Percentiles rank a stretch among this genome's conserved stretches.
These are phyloP conservation scores for Gastrophysa polygoni DNA, from an alignment of 2,888 invertebrate genomes.

Conservation along the genomic window DNA sequence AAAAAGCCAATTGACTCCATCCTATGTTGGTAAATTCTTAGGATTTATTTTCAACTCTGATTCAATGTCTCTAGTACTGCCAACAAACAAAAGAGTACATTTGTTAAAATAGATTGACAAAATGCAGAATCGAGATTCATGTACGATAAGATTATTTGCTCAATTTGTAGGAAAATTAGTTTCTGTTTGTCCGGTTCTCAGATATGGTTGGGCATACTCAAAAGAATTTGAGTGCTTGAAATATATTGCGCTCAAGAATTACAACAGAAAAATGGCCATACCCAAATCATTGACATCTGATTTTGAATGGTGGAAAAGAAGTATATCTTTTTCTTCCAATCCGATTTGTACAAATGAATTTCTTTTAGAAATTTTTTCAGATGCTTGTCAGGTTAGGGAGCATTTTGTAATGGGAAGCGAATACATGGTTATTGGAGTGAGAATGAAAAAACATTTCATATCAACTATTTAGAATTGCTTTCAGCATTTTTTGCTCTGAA, in stretches of 20 bases:
- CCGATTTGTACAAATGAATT: slow-evolving; percentile 4
- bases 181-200: background rate
- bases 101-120: too few species aligned
- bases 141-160: background rate
- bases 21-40: background rate
- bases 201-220: background rate
- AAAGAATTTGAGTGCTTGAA: background rate
- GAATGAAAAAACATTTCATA: slow-evolving; percentile 26
- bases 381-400: slow-evolving; percentile 40
- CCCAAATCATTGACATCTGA: too few species aligned
- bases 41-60: background rate
- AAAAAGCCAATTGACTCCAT: background rate
- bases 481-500: slow-evolving; percentile 36
- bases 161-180: background rate
- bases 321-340: too few species aligned
- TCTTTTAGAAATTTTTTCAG: slow-evolving; percentile 36
- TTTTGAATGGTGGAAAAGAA: too few species aligned
- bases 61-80: background rate
- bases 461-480: slow-evolving; percentile 37
- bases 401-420: slow-evolving; percentile 18
- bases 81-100: background rate
- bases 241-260: background rate
- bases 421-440: slow-evolving; percentile 32
- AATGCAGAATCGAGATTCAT: background rate
- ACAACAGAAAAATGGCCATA: too few species aligned